Conservation (phyloP, 2,797 vertebrate genomes). For the Coluber constrictor region DNA sequence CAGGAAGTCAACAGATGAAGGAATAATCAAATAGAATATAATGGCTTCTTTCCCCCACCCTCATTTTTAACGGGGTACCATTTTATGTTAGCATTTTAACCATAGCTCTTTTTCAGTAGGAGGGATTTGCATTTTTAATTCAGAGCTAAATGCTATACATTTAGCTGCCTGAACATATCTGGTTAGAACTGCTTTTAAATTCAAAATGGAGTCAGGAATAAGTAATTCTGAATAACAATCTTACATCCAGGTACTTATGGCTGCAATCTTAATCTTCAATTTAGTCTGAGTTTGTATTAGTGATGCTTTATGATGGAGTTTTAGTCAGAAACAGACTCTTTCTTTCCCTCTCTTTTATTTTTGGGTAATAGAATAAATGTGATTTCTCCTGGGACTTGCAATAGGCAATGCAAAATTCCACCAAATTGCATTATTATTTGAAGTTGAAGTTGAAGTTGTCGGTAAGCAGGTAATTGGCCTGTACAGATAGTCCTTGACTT, state of each 20-base stretch:
- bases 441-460: no score
- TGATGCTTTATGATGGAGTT: neutral
- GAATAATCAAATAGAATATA: neutral
- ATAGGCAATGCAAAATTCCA: neutral
- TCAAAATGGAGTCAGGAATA: neutral
- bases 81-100: neutral
- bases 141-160: neutral
- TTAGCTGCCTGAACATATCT: neutral
- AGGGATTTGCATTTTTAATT: neutral
- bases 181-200: neutral
- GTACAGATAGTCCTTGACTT: no score
- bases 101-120: neutral
- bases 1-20: neutral
- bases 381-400: neutral
- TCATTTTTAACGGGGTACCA: neutral
- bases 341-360: neutral
- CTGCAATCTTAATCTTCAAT: neutral
- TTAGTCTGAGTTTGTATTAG: neutral
- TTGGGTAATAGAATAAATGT: neutral
- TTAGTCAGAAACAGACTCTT: neutral
- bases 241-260: neutral
- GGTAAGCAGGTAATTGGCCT: no score
- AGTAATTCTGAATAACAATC: neutral
- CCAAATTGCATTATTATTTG: neutral
- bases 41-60: neutral